Evolutionary conservation across 2,888 invertebrate genomes (phyloP).

Genomic region (Hoplodrina ambigua): DNA sequence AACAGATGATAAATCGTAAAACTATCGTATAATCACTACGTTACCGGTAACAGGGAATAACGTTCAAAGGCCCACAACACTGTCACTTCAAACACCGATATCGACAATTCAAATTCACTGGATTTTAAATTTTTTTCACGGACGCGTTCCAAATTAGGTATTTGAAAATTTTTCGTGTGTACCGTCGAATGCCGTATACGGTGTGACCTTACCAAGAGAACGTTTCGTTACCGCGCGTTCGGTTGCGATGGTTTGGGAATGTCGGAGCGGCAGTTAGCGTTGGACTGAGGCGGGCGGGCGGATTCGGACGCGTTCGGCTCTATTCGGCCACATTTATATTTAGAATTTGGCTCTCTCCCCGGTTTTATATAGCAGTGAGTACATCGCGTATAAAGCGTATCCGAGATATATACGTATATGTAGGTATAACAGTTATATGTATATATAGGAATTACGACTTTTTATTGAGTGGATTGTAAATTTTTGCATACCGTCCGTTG

Average conservation of each 20-base stretch:
- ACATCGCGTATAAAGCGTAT: constrained; percentile 89
- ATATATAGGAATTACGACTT: constrained; percentile 89
- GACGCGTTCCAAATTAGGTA: constrained; percentile 78
- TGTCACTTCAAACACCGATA: constrained; percentile 82
- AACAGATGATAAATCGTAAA: constrained; percentile 69
- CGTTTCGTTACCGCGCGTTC: constrained; percentile 84
- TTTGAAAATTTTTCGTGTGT: constrained; percentile 69
- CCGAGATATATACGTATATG: constrained; percentile 85
- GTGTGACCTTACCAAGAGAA: constrained; percentile 82
- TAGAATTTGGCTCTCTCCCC: constrained; percentile 92
- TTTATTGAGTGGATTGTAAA: constrained; percentile 88
- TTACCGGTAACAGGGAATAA: constrained; percentile 85
- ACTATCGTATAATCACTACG: constrained; percentile 64
- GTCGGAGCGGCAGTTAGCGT: constrained; percentile 86
- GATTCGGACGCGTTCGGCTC: constrained; percentile 84
- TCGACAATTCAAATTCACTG: constrained; percentile 77
- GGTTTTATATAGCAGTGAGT: constrained; percentile 91
- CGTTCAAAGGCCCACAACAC: constrained; percentile 84
- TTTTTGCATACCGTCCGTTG: constrained; percentile 84
- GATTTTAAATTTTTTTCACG: constrained; percentile 73
- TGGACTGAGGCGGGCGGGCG: constrained; percentile 89
- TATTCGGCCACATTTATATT: constrained; percentile 89
- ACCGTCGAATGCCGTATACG: constrained; percentile 76
- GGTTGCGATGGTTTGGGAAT: constrained; percentile 83
- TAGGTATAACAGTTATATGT: constrained; percentile 73